Evolutionary conservation across 2,888 invertebrate genomes (phyloP).

Genomic region (Noctua pronuba): DNA sequence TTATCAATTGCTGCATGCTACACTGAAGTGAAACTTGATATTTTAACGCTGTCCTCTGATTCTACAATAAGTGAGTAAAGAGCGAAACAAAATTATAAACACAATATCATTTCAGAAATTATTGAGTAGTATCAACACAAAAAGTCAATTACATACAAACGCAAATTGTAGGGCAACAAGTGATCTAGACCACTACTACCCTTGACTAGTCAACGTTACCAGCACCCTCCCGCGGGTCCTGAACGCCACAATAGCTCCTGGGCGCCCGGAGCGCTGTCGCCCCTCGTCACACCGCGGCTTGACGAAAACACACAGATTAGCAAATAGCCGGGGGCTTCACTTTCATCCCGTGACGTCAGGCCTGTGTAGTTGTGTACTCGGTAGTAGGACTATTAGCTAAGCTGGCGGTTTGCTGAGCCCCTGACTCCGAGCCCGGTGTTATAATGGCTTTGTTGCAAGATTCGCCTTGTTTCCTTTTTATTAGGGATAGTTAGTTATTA

Average conservation of each 20-base stretch:
- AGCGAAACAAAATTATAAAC: background rate
- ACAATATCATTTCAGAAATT: background rate
- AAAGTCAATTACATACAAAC: background rate
- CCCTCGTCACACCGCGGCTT: constrained; percentile 48
- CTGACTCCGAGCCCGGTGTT: constrained; percentile 12
- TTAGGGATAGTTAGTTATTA: background rate
- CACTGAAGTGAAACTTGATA: background rate
- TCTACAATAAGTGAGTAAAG: no score
- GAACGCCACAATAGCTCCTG: constrained; percentile 8
- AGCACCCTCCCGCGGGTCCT: no score
- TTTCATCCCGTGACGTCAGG: constrained; percentile 55
- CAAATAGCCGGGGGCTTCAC: constrained; percentile 52
- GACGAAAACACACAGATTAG: constrained; percentile 47
- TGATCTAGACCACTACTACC: background rate
- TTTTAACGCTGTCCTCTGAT: background rate
- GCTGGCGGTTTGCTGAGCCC: constrained; percentile 17
- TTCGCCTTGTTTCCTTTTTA: constrained; percentile 25
- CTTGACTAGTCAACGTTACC: background rate
- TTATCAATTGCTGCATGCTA: background rate
- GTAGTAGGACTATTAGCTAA: background rate
- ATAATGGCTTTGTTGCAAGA: constrained; percentile 13
- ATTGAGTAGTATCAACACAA: background rate
- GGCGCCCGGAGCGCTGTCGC: constrained; percentile 50
- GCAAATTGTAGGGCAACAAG: background rate
- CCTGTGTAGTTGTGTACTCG: constrained; percentile 2